phyloP scores from a whole-genome alignment of 2,113 vertebrate genomes.

The Vulpes ferrilata region DNA sequence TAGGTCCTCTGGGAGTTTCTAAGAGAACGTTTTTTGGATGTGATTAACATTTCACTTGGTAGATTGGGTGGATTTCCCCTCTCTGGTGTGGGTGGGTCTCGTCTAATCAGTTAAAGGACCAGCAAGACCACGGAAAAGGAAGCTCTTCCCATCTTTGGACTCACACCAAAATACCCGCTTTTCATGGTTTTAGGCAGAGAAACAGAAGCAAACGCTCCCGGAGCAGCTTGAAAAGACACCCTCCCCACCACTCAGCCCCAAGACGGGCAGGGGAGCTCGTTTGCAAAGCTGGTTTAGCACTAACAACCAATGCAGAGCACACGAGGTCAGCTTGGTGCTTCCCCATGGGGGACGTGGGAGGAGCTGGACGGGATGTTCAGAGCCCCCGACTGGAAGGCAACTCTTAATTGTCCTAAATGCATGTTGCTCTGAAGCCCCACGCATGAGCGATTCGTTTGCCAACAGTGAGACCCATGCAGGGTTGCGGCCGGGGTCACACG shows the following conservation, averaged over 20 bases:
- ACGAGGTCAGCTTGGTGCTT: fast-evolving
- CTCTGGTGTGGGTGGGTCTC: background rate
- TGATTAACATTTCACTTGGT: background rate
- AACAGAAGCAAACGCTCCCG: no score
- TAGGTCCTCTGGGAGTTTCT: background rate
- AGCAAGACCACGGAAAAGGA: background rate
- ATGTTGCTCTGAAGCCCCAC: fast-evolving
- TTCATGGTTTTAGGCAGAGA: background rate
- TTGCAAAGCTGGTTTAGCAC: fast-evolving
- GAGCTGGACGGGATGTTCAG: background rate
- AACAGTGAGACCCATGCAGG: no score
- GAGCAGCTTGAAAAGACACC: background rate
- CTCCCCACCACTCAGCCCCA: fast-evolving
- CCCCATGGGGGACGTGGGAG: no score
- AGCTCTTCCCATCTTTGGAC: background rate
- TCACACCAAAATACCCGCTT: fast-evolving
- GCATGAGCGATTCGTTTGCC: fast-evolving
- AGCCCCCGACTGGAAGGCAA: background rate
- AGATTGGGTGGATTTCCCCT: background rate
- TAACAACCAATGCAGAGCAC: fast-evolving
- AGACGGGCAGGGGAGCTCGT: fast-evolving
- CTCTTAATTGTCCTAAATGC: no score
- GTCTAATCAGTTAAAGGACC: background rate
- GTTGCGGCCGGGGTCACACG: no score
- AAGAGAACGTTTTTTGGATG: background rate